Evolutionary conservation across 2,888 invertebrate species (phyloP).

Genomic region (Hartigia nigra): DNA sequence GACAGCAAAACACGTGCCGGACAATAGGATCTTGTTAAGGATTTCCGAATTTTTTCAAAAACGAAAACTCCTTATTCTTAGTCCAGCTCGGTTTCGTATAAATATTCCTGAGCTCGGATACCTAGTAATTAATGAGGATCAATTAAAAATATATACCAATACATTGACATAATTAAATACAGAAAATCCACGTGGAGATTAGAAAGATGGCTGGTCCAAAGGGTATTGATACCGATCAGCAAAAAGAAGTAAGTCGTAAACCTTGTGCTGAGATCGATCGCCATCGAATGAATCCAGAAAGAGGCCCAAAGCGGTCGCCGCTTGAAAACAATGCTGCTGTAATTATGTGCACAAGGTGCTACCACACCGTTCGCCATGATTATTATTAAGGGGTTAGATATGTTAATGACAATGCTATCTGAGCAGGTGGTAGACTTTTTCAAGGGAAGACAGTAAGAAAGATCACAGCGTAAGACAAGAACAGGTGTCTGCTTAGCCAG

Average conservation of each 20-base stretch:
- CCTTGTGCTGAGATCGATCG: not conserved
- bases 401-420: slow-evolving; percentile 23
- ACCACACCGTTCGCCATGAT: slow-evolving; percentile 14
- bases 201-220: not conserved
- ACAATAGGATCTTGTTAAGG: slow-evolving; percentile 52
- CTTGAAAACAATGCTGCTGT: slow-evolving; percentile 4
- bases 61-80: slow-evolving; percentile 13
- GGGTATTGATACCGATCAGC: not conserved
- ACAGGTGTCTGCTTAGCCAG: not conserved
- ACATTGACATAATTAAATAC: not conserved
- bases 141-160: slow-evolving; percentile 23
- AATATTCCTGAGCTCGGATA: slow-evolving; percentile 34
- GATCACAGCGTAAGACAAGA: not conserved
- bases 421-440: not conserved
- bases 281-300: not conserved
- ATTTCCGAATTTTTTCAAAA: slow-evolving; percentile 36
- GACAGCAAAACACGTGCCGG: slow-evolving; percentile 50
- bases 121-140: slow-evolving; percentile 37
- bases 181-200: not conserved
- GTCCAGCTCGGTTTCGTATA: slow-evolving; percentile 22
- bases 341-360: slow-evolving; percentile 19
- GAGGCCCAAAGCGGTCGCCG: not conserved
- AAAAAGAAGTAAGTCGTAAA: not conserved
- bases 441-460: not conserved
- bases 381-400: slow-evolving; percentile 26